Base-by-base conservation (phyloP, 2,888 invertebrate genomes). In the Cephalotes varians region DNA sequence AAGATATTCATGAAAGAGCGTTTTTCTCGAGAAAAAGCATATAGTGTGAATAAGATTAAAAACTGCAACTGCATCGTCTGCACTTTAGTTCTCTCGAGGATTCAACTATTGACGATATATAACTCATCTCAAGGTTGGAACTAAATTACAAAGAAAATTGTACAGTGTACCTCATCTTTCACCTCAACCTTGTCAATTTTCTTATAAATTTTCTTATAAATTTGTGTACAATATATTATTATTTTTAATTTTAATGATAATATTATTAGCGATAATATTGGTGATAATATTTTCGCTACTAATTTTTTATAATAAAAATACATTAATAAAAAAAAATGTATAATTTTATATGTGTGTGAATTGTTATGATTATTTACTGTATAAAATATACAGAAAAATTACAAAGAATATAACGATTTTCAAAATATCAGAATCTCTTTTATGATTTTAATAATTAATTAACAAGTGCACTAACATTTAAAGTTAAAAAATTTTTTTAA, bases 1-100 rank as follows among this genome's bases (percentile, higher is more conserved):
- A 31, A 65, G 65, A 81, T 65, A 76, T 76, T 81, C 81, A 81
- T 7, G 37, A 60, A 47, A 47, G 37, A 81, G 18, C 18, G n/a
- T 56, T 21, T 34, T 15, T 31, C 21, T 15, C 3, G 34, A 69
- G 5, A 56, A 67, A 15, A 76, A 25, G 25, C 12, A n/a, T 44
- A 37, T 49, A 49, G 18, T 67, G 28, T 40, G 37, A 56, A 12
- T 54, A 65, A 77, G 77, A 77, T 77, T 77, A 74, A 81, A 81
- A 81, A 44, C 31, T 49, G 37, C 40, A 51, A 72, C 9, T 49
- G 60, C 73, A 60, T 72, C 60, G 12, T 72, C 18, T 44, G 21
- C 60, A 73, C 40, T 47, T 58, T 37, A 79, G 28, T 79, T 60
- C 25, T 25, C 40, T 47, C 40, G 10, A 34, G 12, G 2, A 47